Conservation (phyloP, 1,140 invertebrate genomes). For the Neodiprion pinetum region DNA sequence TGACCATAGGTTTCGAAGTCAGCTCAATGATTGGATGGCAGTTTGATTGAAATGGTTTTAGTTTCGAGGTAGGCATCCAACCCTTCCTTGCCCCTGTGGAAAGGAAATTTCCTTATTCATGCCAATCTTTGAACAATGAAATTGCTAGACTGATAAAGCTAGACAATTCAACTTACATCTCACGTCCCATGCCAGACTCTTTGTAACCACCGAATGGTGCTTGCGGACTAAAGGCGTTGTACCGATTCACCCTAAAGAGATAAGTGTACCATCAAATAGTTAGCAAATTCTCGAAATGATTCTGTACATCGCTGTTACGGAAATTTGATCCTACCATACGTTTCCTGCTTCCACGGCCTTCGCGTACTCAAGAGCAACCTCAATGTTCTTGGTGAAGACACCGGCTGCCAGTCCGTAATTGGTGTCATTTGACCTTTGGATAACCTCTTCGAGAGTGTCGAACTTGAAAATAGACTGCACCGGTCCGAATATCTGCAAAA, state of each 20-base stretch:
- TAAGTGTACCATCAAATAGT: constrained; percentile 21
- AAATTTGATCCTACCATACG: constrained; percentile 66
- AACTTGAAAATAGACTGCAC: constrained; percentile 78
- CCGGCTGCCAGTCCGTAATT: constrained; percentile 88
- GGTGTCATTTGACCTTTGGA: constrained; percentile 85
- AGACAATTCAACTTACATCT: constrained; percentile 68
- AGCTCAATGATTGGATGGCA: constrained; percentile 40
- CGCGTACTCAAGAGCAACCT: constrained; percentile 77
- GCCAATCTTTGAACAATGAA: too few relatives aligned
- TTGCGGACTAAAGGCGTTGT: constrained; percentile 69
- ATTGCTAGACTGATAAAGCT: neutral
- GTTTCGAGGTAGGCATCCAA: constrained; percentile 70
- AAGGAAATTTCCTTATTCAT: neutral
- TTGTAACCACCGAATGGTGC: constrained; percentile 85
- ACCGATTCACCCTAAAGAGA: constrained; percentile 76
- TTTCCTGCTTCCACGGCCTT: constrained; percentile 75
- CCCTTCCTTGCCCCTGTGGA: constrained; percentile 74
- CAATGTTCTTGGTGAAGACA: constrained; percentile 84
- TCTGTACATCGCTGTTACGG: constrained; percentile 8
- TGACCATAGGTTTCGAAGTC: too few relatives aligned
- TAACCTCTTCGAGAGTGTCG: constrained; percentile 84
- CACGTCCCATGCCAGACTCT: constrained; percentile 78
- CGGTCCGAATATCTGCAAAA: constrained; percentile 74
- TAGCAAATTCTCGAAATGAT: constrained; percentile 23
- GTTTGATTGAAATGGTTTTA: constrained; percentile 56